phyloP scores from a whole-genome alignment of 2,113 vertebrate species.

The Columbina picui region DNA sequence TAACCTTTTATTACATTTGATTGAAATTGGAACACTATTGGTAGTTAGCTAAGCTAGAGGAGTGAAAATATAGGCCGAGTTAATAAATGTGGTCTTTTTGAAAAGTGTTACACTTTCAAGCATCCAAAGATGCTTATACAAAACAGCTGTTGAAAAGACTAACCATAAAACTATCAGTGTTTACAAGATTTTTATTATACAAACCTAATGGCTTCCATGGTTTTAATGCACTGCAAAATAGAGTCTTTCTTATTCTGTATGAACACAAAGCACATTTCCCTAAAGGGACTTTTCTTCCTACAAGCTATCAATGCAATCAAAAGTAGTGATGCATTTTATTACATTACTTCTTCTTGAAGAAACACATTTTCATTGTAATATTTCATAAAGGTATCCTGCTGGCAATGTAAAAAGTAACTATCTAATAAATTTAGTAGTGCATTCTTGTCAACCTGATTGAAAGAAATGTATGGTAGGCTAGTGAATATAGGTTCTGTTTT shows the following conservation, averaged over 20 bases:
- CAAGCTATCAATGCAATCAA: conserved; percentile 36
- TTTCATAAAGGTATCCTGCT: conserved; percentile 45
- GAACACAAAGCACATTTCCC: conserved; percentile 16
- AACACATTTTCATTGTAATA: conserved; percentile 26
- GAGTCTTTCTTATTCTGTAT: neutral
- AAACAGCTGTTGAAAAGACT: conserved; percentile 29
- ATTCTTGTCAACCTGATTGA: neutral
- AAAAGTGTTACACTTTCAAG: neutral
- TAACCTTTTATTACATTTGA: neutral
- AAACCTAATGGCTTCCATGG: conserved; percentile 6
- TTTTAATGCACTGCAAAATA: conserved; percentile 30
- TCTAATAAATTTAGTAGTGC: conserved; percentile 33
- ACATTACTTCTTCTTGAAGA: conserved; percentile 20
- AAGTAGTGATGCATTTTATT: conserved; percentile 66
- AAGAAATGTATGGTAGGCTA: neutral
- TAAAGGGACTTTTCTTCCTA: neutral
- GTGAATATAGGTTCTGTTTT: neutral
- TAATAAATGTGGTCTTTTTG: neutral
- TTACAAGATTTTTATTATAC: conserved; percentile 54
- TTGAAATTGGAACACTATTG: neutral
- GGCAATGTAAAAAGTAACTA: conserved; percentile 26
- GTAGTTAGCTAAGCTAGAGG: neutral
- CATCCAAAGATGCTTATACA: neutral
- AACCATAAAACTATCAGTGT: conserved; percentile 42
- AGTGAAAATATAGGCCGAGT: neutral